Evolutionary conservation across 2,113 vertebrate genomes (phyloP), one percentile per base, ranked within the genome.

Genomic region (Apodemus sylvaticus): DNA sequence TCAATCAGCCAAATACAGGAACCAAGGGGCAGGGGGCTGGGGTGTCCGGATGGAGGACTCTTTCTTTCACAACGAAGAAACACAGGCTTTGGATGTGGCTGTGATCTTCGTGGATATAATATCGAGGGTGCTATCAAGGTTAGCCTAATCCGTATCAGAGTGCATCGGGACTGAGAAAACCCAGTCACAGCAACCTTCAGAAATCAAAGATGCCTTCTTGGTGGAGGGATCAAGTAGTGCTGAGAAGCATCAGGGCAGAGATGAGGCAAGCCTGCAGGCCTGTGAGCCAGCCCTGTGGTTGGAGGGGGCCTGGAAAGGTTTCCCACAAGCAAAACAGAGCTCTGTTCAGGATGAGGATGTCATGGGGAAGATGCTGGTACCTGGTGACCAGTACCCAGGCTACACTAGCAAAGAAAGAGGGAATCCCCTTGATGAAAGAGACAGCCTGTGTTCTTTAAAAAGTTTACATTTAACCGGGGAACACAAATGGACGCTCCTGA

Each of bases 31-130:
- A 12, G 60, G 13, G n/a, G 51, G 34, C 9, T n/a, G 24, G 60
- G 26, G 5, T n/a, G 83, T 51, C n/a, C 78, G 36, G 29, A 53
- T n/a, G 39, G 82, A 95, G 51, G 53, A 51, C 91, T 14, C 58
- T 48, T 81, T 94, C 79, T 73, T 53, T 83, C 74, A 92, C 78
- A 48, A 89, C 66, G 48, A 91, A 51, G 77, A 95, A 91, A 70
- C 6, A 74, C 6, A 64, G 68, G 39, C 55, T 88, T 86, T 78
- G 34, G 45, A 90, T 60, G 60, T 73, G 60, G n/a, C 51, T 26
- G 79, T 64, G 17, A 9, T 89, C 73, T 81, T 86, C 14, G 55
- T 82, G 48, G 42, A 73, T 42, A 88, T 90, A 62, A 66, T 29
- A 55, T 76, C 34, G 55, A 88, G 7, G 2, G 13, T 89, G 19